Evolutionary conservation across 2,888 invertebrate species (phyloP), one percentile per base, ranked within the genome.

Genomic region (Aspidiotus destructor): DNA sequence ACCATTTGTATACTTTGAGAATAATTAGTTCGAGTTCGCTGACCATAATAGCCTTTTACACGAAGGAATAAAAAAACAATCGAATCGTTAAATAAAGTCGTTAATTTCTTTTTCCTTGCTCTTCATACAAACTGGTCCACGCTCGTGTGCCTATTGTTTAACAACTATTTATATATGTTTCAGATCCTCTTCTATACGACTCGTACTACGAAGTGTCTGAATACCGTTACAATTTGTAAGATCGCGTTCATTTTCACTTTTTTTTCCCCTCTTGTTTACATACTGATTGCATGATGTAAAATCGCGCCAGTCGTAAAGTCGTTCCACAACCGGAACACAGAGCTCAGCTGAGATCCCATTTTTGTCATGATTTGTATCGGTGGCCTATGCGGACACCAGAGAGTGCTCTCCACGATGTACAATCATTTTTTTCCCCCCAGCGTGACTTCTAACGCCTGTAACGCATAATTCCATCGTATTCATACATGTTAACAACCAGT

Each of bases 361-460:
- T 67, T 67, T 67, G 67, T 67, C 67, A 67, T 67, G 67, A 67
- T 67, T 67, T 67, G 67, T 67, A 67, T 67, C 67, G 67, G 67
- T 67, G 67, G 67, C 67, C 67, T 67, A 58, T 67, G 67, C 67
- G 67, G 67, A 67, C 67, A 67, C 67, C 67, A 67, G 67, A 67
- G 67, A 60, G 67, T 28, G 28, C 28, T 28, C 67, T 57, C 67
- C 67, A 67, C 67, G 67, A 67, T 60, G 67, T 67, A 67, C 67
- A 67, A 67, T 67, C 67, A 44, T 67, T 67, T 67, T 67, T 67
- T 58, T 67, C 40, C 57, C 64, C 64, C 40, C 67, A 67, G 67
- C 67, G 67, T 67, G 67, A 67, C 67, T 67, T 67, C 67, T 58
- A 67, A 67, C 67, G 67, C 67, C 67, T 67, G 67, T 67, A 67